Evolutionary conservation across 2,888 invertebrate species (phyloP), one percentile per base, ranked within the genome.

Genomic region (Trachelus stipa): DNA sequence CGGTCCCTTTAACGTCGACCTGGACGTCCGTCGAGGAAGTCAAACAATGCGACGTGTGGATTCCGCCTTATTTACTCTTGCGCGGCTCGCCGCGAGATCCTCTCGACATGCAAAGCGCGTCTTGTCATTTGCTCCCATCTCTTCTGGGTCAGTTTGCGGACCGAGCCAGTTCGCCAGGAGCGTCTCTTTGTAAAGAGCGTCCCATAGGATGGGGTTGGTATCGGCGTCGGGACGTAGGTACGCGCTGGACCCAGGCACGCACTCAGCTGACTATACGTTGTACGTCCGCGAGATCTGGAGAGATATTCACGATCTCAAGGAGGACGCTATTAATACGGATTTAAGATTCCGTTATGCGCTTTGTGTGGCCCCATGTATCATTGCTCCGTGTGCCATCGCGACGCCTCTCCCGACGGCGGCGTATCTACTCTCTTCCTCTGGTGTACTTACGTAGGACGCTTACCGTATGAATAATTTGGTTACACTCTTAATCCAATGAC

Each of bases 41-140:
- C 87, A 90, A 90, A 90, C 90, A 90, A 90, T 90, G 88, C 89
- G 87, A 88, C 89, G 88, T 88, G 89, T 87, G 85, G 88, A 89
- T 89, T 88, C 87, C 85, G 84, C 87, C 87, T 90, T 90, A 89
- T 90, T 90, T 90, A 90, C 88, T 88, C 85, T 81, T 81, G 85
- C 84, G 83, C 79, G 3, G 12, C 71, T 35, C 80, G 81, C 78
- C 79, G 79, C 82, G 35, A 81, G 79, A 81, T 56, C 78, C 77
- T 77, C 86, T 87, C 88, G 85, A 87, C 87, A 88, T 89, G 88
- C 89, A 88, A 89, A 89, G 87, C 88, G 88, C 87, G 88, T 87
- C 81, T 88, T 88, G 88, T 88, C 88, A 88, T 88, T 88, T 87
- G 84, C 88, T 88, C 84, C 86, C 88, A 88, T 88, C 87, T 87